Evolutionary conservation across 1,140 invertebrate genomes (phyloP), one percentile per base, ranked within the genome.

Genomic region (Philopotamus ludificatus): DNA sequence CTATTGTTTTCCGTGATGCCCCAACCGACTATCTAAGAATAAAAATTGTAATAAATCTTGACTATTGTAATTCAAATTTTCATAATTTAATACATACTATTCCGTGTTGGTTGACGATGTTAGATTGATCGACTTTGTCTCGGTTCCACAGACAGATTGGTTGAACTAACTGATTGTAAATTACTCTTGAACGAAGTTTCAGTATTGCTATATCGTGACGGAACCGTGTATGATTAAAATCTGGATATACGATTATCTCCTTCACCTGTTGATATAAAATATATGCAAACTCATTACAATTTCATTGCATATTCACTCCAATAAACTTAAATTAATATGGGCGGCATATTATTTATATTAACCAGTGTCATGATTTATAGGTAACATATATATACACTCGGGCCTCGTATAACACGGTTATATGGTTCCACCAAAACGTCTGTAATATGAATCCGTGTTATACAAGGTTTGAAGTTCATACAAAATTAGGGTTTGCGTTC

Each of bases 11-110:
- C 69, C 34, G 74, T 73, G 21, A 75, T 74, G 7, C 76, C 76
- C 76, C 76, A 78, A 3, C 76, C 76, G 2, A 73, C 74, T 0
- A 78, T 73, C 76, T 78, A 60, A 49, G 71, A 68, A 61, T 22
- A n/a, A 26, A 53, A 23, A 28, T 66, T 34, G 28, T 34, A 12
- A 34, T 7, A 7, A 7, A 34, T 12, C 12, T 34, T n/a, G n/a
- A n/a, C n/a, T 47, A 47, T 7, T 34, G 28, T 34, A 4, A 34
- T 34, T 34, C 28, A 34, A 8, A 15, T 34, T 7, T 34, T 34
- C 4, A 53, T 15, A 47, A 53, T 34, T 7, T 7, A 12, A 7
- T 12, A 34, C 28, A 4, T 12, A 34, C 28, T 7, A 12, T 34
- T 12, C 28, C 28, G 4, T 7, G 12, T 34, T 34, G 4, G 4